Conservation (phyloP, 2,888 invertebrate species). For the Octonoba sinensis region DNA sequence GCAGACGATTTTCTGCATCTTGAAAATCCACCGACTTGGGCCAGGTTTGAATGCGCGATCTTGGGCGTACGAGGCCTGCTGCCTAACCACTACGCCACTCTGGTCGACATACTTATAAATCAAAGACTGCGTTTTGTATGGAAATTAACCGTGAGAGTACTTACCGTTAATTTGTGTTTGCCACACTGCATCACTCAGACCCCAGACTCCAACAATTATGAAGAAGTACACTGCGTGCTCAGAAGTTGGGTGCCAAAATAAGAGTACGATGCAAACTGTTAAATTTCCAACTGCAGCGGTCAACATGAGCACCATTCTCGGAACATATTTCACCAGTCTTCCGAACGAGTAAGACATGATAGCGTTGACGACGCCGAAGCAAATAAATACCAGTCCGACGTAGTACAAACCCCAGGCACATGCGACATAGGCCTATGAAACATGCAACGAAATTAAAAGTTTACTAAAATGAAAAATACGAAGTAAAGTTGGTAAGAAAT, state of each 20-base stretch:
- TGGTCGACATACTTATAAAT: too few species aligned
- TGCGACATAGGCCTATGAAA: slow-evolving; percentile 83
- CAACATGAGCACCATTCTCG: slow-evolving; percentile 80
- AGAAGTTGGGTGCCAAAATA: slow-evolving; percentile 89
- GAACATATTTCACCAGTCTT: not conserved
- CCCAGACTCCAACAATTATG: slow-evolving; percentile 92
- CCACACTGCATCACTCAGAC: slow-evolving; percentile 96
- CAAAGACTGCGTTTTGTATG: too few species aligned
- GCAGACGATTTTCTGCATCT: too few species aligned
- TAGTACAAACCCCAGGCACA: slow-evolving; percentile 88
- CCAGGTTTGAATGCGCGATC: too few species aligned
- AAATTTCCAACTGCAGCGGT: slow-evolving; percentile 83
- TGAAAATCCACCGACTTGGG: too few species aligned
- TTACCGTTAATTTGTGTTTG: slow-evolving; percentile 95
- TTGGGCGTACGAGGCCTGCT: too few species aligned
- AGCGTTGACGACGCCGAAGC: slow-evolving; percentile 94
- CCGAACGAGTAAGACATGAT: slow-evolving; percentile 86
- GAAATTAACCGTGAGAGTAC: too few species aligned
- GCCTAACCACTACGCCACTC: too few species aligned
- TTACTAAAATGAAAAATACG: not conserved
- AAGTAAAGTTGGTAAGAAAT: not conserved
- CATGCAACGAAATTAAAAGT: not conserved
- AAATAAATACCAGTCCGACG: slow-evolving; percentile 97
- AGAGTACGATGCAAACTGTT: slow-evolving; percentile 82
- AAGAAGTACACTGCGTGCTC: slow-evolving; percentile 85